phyloP scores from a whole-genome alignment of 2,113 vertebrate species.

The Galbula dea region DNA sequence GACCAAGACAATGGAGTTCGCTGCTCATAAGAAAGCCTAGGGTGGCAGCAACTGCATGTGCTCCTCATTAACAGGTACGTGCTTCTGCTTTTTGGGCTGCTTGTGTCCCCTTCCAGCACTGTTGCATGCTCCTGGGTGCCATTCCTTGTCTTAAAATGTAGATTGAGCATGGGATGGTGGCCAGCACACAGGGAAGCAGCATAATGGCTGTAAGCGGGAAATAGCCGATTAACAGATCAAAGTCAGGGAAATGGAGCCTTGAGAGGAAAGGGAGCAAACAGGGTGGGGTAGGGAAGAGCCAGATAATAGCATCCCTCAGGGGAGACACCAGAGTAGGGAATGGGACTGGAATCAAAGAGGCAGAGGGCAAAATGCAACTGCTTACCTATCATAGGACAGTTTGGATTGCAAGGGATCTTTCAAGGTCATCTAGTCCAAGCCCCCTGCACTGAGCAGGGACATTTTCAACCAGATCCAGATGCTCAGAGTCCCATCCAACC shows the following conservation, averaged over 20 bases:
- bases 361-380: neutral
- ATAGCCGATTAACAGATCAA: slow-evolving; percentile 55
- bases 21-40: neutral
- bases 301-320: neutral
- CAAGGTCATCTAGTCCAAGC: too few relatives aligned
- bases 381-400: too few relatives aligned
- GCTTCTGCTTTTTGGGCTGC: too few relatives aligned
- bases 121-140: neutral
- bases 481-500: neutral
- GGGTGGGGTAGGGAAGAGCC: slow-evolving; percentile 13
- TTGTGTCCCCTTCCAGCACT: neutral
- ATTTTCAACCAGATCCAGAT: too few relatives aligned
- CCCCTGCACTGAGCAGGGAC: too few relatives aligned
- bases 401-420: too few relatives aligned
- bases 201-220: neutral
- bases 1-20: neutral
- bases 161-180: neutral
- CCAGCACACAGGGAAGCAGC: slow-evolving; percentile 5
- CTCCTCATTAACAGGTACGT: neutral
- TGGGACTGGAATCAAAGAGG: neutral
- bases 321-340: neutral
- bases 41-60: neutral
- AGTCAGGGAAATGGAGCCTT: slow-evolving; percentile 43
- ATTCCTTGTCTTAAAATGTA: neutral
- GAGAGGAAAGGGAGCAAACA: neutral